Conservation (phyloP, 2,888 invertebrate species). For the Leptinotarsa peninsularis region DNA sequence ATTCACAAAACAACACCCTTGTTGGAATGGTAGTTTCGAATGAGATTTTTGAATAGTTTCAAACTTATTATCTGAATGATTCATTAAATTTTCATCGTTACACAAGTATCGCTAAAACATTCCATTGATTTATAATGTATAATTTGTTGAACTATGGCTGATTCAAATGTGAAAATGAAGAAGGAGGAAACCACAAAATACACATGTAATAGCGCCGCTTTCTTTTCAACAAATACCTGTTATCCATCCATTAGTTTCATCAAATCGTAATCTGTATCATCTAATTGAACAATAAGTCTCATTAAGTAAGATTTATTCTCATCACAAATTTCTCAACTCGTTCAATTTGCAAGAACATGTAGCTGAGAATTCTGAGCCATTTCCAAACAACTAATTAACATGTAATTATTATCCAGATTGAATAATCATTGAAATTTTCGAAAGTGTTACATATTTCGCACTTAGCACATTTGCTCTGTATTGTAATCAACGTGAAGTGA, state of each 20-base stretch:
- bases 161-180: neutral
- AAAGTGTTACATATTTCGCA: slow-evolving; percentile 24
- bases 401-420: slow-evolving; percentile 37
- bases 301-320: slow-evolving; percentile 45
- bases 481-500: slow-evolving; percentile 21
- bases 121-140: neutral
- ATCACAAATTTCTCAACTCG: slow-evolving; percentile 43
- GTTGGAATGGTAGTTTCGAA: too few species aligned
- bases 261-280: slow-evolving; percentile 12
- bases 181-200: neutral
- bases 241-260: slow-evolving; percentile 2
- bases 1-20: too few species aligned
- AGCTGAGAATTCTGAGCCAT: slow-evolving; percentile 49
- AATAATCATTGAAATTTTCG: slow-evolving; percentile 25
- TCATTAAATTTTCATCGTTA: too few species aligned
- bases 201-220: neutral
- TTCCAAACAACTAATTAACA: slow-evolving; percentile 53
- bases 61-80: too few species aligned
- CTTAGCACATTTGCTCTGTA: slow-evolving; percentile 27
- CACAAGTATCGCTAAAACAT: neutral
- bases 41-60: too few species aligned
- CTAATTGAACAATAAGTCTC: slow-evolving; percentile 42
- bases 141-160: neutral
- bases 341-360: slow-evolving; percentile 42
- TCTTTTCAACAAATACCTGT: slow-evolving; percentile 1